phyloP scores from a whole-genome alignment of 1,140 invertebrate species.

The Heliconius congener region DNA sequence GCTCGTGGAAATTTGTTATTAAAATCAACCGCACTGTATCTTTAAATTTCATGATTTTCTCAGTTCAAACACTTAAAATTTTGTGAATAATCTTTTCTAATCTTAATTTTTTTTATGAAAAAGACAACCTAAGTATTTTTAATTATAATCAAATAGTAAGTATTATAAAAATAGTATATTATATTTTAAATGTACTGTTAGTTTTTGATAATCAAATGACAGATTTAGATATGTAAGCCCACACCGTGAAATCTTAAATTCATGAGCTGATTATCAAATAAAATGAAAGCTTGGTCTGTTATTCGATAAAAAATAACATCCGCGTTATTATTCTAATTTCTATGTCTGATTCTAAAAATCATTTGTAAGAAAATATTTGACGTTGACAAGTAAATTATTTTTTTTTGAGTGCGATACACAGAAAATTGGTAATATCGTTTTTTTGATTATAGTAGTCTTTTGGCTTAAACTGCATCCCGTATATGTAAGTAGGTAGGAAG shows the following conservation, averaged over 20 bases:
- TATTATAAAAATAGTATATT: not conserved
- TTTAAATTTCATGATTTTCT: too few species aligned
- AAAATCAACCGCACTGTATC: too few species aligned
- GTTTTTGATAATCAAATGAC: constrained; percentile 16
- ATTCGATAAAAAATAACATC: constrained; percentile 1
- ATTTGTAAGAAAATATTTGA: constrained; percentile 1
- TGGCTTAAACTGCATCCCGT: too few species aligned
- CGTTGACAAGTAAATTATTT: not conserved
- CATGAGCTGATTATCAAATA: constrained; percentile 23
- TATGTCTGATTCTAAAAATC: not conserved
- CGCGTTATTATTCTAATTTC: not conserved
- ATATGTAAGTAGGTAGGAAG: too few species aligned
- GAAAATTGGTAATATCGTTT: not conserved
- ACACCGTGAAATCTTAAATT: constrained; percentile 69
- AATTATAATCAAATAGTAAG: not conserved
- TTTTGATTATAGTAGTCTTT: too few species aligned
- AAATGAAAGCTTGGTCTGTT: constrained; percentile 4
- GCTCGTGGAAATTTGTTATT: too few species aligned
- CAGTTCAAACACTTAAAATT: too few species aligned
- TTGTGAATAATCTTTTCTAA: too few species aligned
- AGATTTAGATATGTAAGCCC: constrained; percentile 30
- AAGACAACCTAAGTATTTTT: too few species aligned
- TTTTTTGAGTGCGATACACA: not conserved
- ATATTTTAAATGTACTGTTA: not conserved
- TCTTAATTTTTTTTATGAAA: not conserved